Percentiles rank a stretch among this genome's conserved stretches.
Conservation (phyloP, 2,113 vertebrate genomes). For the Calidris pygmaea region DNA sequence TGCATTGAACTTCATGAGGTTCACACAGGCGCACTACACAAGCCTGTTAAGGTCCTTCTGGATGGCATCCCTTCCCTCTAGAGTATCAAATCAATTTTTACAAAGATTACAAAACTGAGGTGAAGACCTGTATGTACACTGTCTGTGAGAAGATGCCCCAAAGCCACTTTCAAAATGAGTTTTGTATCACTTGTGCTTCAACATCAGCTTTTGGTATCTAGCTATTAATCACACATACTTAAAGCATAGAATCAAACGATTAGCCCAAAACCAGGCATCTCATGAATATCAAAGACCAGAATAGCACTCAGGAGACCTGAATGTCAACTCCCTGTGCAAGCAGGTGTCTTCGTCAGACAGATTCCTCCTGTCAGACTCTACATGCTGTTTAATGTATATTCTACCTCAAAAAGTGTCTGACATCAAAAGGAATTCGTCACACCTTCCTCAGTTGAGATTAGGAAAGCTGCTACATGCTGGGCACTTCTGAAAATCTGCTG, state of each 20-base stretch:
- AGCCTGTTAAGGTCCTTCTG: neutral
- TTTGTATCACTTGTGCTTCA: neutral
- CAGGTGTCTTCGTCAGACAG: neutral
- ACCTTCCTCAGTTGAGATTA: neutral
- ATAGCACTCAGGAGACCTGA: neutral
- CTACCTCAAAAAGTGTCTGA: neutral
- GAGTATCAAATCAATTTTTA: neutral
- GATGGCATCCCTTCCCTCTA: neutral
- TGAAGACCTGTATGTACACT: neutral
- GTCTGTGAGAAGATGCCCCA: neutral
- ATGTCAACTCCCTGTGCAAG: neutral
- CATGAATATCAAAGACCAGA: neutral
- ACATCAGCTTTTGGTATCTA: neutral
- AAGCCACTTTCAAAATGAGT: neutral
- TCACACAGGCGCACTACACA: neutral
- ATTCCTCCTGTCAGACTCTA: neutral
- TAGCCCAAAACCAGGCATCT: neutral
- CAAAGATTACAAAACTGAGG: neutral
- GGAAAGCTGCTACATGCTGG: neutral
- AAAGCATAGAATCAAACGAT: neutral
- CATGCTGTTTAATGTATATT: neutral
- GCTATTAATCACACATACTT: neutral
- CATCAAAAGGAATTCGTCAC: neutral
- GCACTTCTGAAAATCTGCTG: neutral
- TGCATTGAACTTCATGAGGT: neutral